These are phyloP conservation scores for Syrphus vitripennis DNA, from an alignment of 2,888 invertebrate species.

Conservation along the genomic window DNA sequence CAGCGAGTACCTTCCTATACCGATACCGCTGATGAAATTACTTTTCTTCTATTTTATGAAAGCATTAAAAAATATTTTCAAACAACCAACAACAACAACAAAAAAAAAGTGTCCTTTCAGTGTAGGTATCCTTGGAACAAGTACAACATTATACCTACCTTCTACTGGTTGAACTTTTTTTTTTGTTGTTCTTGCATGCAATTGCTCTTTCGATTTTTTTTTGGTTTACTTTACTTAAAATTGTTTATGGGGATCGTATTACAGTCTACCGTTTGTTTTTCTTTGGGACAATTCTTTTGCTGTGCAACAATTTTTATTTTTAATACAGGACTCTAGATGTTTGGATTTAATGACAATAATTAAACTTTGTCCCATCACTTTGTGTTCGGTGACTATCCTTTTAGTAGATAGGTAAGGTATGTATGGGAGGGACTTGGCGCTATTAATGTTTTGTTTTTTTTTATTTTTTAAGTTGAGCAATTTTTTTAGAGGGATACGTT, in stretches of 20 bases:
- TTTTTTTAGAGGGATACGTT: constrained; percentile 50
- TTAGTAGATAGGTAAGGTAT: background rate
- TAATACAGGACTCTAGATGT: constrained; percentile 42
- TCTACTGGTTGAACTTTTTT: constrained; percentile 29
- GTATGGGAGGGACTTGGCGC: background rate
- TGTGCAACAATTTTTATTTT: constrained; percentile 56
- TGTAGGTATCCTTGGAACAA: constrained; percentile 10
- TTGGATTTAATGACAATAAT: constrained; percentile 71
- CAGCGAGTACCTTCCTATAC: constrained; percentile 18
- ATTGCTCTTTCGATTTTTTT: constrained; percentile 60
- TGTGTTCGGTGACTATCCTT: constrained; percentile 47
- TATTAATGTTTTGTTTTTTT: constrained; percentile 33
- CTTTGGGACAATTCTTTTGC: constrained; percentile 24
- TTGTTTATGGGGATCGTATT: constrained; percentile 68
- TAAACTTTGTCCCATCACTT: constrained; percentile 68
- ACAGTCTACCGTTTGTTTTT: constrained; percentile 35
- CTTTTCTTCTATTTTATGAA: constrained; percentile 65
- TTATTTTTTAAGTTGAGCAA: constrained; percentile 25
- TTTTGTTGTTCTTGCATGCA: constrained; percentile 56
- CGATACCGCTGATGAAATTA: constrained; percentile 50
- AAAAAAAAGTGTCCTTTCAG: constrained; percentile 21
- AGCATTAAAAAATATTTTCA: constrained; percentile 64
- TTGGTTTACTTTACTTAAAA: constrained; percentile 11
- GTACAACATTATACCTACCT: background rate
- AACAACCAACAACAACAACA: background rate